Conservation (phyloP, 2,797 vertebrate genomes). For the Danio kyathit region DNA sequence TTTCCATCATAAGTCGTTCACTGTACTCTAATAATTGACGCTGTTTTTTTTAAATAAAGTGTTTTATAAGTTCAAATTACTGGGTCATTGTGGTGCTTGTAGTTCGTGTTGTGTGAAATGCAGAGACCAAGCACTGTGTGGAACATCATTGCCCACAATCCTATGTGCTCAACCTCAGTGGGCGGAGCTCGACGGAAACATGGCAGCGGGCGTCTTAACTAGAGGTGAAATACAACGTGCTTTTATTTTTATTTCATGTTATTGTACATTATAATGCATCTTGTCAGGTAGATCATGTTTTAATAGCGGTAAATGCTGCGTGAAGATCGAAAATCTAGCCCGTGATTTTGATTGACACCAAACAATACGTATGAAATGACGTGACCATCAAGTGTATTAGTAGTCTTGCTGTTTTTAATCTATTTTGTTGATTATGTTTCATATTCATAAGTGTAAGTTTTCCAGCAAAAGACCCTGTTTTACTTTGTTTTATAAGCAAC, state of each 20-base stretch:
- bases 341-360: neutral
- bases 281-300: neutral
- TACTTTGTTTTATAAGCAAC: no score
- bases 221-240: conserved; percentile 71
- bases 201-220: conserved; percentile 72
- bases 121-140: neutral
- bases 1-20: neutral
- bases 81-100: conserved; percentile 56
- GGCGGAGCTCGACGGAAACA: conserved; percentile 66
- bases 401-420: no score
- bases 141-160: conserved; percentile 54
- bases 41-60: conserved; percentile 65
- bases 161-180: conserved; percentile 60
- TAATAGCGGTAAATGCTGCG: no score
- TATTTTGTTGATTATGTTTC: no score
- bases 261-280: neutral
- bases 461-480: no score
- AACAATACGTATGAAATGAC: neutral
- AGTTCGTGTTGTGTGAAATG: conserved; percentile 30
- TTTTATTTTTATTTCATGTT: neutral
- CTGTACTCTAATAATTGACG: neutral
- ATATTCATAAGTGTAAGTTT: no score
- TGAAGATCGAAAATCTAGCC: neutral
- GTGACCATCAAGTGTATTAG: neutral
- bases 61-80: neutral